A percentile compares a stretch with the other conserved stretches of the same genome.
Conservation (phyloP, 2,113 vertebrate genomes). For the Saccopteryx bilineata region DNA sequence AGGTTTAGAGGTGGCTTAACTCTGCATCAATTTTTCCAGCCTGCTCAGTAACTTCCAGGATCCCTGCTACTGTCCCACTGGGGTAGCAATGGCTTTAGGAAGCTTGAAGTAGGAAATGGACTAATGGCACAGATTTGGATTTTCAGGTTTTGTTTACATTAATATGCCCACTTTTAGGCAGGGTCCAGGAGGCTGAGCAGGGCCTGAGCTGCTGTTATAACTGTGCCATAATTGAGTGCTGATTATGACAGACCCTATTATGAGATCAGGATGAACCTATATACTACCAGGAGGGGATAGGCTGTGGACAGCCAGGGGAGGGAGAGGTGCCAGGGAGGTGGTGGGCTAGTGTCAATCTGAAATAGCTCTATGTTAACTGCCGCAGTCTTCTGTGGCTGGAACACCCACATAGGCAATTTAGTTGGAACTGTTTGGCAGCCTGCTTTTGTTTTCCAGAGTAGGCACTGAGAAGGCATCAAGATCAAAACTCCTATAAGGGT, state of each 20-base stretch:
- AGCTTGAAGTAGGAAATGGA: not conserved
- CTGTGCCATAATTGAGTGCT: slow-evolving; percentile 31
- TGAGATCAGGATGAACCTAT: slow-evolving; percentile 42
- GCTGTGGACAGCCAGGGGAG: not conserved
- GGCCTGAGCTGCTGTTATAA: not conserved
- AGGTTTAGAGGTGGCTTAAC: slow-evolving; percentile 38
- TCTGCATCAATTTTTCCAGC: slow-evolving; percentile 26
- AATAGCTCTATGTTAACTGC: not conserved
- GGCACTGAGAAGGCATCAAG: slow-evolving; percentile 9
- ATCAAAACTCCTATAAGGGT: not conserved
- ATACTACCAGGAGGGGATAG: not conserved
- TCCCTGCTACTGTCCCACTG: not conserved
- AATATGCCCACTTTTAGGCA: slow-evolving; percentile 33
- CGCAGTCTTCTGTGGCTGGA: not conserved
- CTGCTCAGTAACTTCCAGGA: not conserved
- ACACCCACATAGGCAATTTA: slow-evolving; percentile 76
- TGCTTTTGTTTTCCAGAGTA: slow-evolving; percentile 71
- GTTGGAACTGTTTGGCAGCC: slow-evolving; percentile 85
- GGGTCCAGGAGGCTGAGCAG: not conserved
- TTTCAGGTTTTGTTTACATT: slow-evolving; percentile 63
- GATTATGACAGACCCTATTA: slow-evolving; percentile 40
- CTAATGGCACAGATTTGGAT: slow-evolving; percentile 36
- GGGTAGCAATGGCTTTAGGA: not conserved
- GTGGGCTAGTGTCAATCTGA: slow-evolving; percentile 9
- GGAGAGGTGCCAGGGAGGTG: not conserved